Evolutionary conservation across 2,113 vertebrate species (phyloP).

Genomic region (Ceyx melanurus): DNA sequence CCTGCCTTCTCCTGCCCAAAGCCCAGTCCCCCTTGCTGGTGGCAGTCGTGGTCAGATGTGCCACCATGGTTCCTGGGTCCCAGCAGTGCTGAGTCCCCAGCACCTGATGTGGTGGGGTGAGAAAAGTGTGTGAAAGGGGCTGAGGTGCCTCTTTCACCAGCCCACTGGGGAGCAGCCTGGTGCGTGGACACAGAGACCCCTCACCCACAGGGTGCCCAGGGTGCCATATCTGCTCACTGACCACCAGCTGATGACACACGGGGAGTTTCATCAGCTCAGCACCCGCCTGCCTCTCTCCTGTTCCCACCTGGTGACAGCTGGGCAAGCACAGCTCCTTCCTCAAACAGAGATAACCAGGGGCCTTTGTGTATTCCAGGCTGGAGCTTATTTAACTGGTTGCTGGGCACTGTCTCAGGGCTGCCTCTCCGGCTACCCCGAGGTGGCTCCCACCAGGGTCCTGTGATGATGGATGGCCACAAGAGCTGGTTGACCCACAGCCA

Average conservation of each 20-base stretch:
- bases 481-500: background rate
- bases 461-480: background rate
- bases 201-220: background rate
- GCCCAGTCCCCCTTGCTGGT: accelerated
- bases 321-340: background rate
- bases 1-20: background rate
- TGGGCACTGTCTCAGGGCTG: background rate
- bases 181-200: background rate
- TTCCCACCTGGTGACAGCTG: background rate
- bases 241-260: background rate
- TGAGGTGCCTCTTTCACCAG: background rate
- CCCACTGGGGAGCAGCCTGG: background rate
- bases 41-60: background rate
- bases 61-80: background rate
- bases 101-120: background rate
- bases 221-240: background rate
- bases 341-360: slow-evolving; percentile 21
- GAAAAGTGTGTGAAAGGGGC: too few relatives aligned
- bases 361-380: background rate
- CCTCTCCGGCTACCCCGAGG: background rate
- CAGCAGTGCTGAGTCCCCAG: background rate
- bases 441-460: accelerated
- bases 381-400: background rate
- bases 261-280: background rate
- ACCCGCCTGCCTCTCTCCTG: background rate